phyloP scores from a whole-genome alignment of 2,888 invertebrate species.

The Trissolcus japonicus region DNA sequence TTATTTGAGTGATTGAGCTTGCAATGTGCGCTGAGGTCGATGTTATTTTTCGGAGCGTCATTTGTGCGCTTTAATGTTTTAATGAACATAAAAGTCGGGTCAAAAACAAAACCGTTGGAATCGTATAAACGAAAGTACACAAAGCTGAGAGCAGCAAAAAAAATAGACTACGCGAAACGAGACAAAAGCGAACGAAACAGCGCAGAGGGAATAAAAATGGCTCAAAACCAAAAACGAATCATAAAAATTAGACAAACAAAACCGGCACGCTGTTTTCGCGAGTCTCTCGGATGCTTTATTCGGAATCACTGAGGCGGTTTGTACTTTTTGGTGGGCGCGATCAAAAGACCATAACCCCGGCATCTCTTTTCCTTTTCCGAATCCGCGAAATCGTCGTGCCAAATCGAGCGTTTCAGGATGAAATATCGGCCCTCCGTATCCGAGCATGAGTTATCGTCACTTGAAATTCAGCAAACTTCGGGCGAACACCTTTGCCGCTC shows the following conservation, averaged over 20 bases:
- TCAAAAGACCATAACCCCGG: slow-evolving; percentile 29
- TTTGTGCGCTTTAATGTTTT: slow-evolving; percentile 26
- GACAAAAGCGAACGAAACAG: slow-evolving; percentile 8
- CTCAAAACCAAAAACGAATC: not conserved
- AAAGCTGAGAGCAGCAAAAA: slow-evolving; percentile 9
- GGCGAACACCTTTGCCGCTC: slow-evolving; percentile 48
- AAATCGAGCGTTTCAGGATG: slow-evolving; percentile 54
- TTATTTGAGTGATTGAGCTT: slow-evolving; percentile 11
- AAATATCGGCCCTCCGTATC: slow-evolving; percentile 50
- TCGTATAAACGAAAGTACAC: slow-evolving; percentile 15
- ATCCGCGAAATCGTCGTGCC: slow-evolving; percentile 46
- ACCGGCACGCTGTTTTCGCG: slow-evolving; percentile 9
- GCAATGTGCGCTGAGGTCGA: not conserved
- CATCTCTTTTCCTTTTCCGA: slow-evolving; percentile 28
- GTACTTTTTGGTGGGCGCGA: slow-evolving; percentile 17
- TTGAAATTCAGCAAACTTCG: slow-evolving; percentile 56
- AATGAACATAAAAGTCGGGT: slow-evolving; percentile 20
- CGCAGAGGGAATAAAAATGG: not conserved
- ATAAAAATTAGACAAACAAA: slow-evolving; percentile 10
- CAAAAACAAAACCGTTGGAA: slow-evolving; percentile 23
- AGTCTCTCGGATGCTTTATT: slow-evolving; percentile 4
- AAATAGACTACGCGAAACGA: slow-evolving; percentile 5
- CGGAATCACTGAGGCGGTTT: slow-evolving; percentile 15
- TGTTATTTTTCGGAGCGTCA: slow-evolving; percentile 8
- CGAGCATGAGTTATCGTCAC: slow-evolving; percentile 57